Percentiles rank a stretch among this genome's conserved stretches.
These are phyloP conservation scores for Epinotia ramella DNA, from an alignment of 2,888 invertebrate genomes.

Conservation along the genomic window DNA sequence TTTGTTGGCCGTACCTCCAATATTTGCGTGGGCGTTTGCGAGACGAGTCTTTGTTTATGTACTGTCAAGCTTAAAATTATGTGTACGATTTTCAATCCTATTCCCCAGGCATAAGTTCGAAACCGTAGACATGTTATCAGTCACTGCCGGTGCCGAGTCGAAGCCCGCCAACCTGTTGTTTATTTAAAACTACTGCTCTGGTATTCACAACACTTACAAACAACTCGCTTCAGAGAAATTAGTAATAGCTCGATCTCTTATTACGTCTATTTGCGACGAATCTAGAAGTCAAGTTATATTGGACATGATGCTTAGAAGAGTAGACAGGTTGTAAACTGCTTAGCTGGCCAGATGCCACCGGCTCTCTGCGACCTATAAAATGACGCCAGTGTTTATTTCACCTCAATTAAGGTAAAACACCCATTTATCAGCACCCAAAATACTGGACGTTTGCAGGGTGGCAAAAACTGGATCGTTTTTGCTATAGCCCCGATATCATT, in stretches of 20 bases:
- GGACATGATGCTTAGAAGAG: background rate
- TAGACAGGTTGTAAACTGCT: background rate
- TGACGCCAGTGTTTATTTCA: conserved; percentile 14
- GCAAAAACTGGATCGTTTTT: background rate
- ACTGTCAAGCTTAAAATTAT: background rate
- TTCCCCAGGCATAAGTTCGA: too few relatives aligned
- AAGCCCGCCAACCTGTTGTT: conserved; percentile 29
- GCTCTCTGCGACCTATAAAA: conserved; percentile 15
- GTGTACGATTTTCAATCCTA: too few relatives aligned
- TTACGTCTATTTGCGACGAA: background rate
- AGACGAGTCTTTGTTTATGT: conserved; percentile 41
- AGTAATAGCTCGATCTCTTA: background rate
- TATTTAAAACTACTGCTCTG: conserved; percentile 30
- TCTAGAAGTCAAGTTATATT: background rate
- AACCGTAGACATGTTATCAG: too few relatives aligned
- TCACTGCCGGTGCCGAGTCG: background rate
- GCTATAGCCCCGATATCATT: background rate
- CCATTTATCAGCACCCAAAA: background rate
- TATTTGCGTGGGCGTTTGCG: conserved; percentile 35
- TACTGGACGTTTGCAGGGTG: background rate
- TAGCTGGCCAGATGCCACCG: background rate
- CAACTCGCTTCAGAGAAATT: background rate
- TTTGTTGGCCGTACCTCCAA: conserved; percentile 24
- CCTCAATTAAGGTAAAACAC: background rate
- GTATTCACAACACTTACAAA: background rate